These are phyloP conservation scores for Cyclopterus lumpus DNA, from an alignment of 2,797 vertebrate species.

Conservation along the genomic window DNA sequence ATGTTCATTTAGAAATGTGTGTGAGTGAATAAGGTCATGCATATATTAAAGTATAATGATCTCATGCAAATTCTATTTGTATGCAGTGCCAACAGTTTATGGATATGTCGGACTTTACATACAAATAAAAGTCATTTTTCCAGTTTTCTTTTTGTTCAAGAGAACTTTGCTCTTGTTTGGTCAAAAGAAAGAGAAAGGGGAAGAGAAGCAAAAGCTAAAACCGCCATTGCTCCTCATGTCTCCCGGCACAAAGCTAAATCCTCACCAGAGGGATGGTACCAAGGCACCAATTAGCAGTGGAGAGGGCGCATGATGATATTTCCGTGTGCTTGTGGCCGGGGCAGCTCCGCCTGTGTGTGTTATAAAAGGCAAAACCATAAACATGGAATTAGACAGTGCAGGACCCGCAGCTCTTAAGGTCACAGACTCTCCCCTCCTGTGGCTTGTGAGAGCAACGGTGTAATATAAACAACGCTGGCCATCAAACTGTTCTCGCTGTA, in stretches of 20 bases:
- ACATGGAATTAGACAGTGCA: conserved; percentile 83
- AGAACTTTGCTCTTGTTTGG: background rate
- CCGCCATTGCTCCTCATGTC: conserved; percentile 60
- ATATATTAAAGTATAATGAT: conserved; percentile 13
- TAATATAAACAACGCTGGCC: conserved; percentile 74
- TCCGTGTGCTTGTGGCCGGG: conserved; percentile 82
- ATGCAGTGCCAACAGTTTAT: background rate
- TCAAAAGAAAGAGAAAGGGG: conserved; percentile 24
- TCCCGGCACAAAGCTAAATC: conserved; percentile 50
- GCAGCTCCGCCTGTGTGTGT: conserved; percentile 73
- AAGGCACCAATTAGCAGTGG: conserved; percentile 84
- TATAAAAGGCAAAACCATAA: conserved; percentile 86
- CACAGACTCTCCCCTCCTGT: conserved; percentile 73
- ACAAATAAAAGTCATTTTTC: background rate
- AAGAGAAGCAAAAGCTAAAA: conserved; percentile 46
- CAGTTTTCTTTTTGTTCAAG: conserved; percentile 1
- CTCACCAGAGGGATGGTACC: conserved; percentile 76
- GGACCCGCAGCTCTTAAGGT: conserved; percentile 77
- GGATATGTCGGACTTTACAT: background rate
- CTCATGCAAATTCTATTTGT: background rate
- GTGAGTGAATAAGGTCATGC: background rate
- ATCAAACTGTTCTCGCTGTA: conserved; percentile 57
- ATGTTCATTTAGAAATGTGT: background rate
- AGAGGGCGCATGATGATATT: conserved; percentile 83
- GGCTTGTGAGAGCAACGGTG: conserved; percentile 65